Percentiles rank a stretch among this genome's conserved stretches.
These are phyloP conservation scores for Trichopoda pennipes DNA, from an alignment of 2,888 invertebrate species.

Conservation along the genomic window DNA sequence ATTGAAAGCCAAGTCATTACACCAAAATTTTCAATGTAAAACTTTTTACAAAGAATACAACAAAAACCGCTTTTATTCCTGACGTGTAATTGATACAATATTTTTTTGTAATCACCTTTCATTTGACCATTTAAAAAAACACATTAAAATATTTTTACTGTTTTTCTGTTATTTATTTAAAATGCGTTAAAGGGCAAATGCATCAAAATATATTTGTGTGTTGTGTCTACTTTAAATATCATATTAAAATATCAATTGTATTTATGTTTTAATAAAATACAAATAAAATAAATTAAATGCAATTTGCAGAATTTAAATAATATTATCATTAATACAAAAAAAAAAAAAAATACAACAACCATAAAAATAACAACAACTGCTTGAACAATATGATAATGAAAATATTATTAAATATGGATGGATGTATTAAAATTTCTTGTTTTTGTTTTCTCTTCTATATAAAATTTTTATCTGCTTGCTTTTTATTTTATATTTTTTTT, in stretches of 20 bases:
- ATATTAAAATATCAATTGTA: slow-evolving; percentile 43
- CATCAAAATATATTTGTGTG: not conserved
- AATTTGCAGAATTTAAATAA: slow-evolving; percentile 49
- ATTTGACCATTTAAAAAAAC: not conserved
- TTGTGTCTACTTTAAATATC: slow-evolving; percentile 5
- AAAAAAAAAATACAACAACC: slow-evolving; percentile 14
- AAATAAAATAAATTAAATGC: slow-evolving; percentile 53
- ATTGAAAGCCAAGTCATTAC: too few relatives aligned
- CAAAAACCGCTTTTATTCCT: too few relatives aligned
- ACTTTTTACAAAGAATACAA: too few relatives aligned
- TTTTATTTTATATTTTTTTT: slow-evolving; percentile 14
- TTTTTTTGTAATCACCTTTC: too few relatives aligned
- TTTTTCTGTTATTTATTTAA: not conserved
- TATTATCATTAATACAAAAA: slow-evolving; percentile 45
- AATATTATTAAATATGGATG: slow-evolving; percentile 53
- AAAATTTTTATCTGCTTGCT: not conserved
- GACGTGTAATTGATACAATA: too few relatives aligned
- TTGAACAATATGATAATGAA: slow-evolving; percentile 34
- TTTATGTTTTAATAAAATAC: slow-evolving; percentile 35
- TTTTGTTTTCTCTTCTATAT: slow-evolving; percentile 13
- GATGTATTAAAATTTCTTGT: slow-evolving; percentile 25
- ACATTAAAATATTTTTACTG: not conserved
- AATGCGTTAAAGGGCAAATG: not conserved
- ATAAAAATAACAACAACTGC: slow-evolving; percentile 14
- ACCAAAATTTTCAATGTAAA: too few relatives aligned